Percentiles rank a stretch among this genome's conserved stretches.
phyloP scores from a whole-genome alignment of 2,888 invertebrate species.

The Palloptera scutellata region DNA sequence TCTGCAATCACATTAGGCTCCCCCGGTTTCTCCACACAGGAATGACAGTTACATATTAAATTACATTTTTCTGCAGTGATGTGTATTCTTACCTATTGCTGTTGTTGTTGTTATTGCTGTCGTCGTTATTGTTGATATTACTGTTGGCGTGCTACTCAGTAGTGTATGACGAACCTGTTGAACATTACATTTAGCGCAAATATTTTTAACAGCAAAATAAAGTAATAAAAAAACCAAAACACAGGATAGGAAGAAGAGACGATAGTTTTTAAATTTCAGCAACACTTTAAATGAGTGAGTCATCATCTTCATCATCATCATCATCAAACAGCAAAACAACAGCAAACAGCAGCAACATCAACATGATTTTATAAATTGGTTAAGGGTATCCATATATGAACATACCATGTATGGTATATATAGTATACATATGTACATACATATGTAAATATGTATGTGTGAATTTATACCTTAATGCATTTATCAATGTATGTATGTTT shows the following conservation, averaged over 20 bases:
- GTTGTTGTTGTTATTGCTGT: constrained; percentile 22
- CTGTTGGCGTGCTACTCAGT: constrained; percentile 1
- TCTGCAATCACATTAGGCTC: not conserved
- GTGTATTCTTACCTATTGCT: constrained; percentile 20
- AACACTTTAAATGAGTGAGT: no score
- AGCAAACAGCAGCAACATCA: no score
- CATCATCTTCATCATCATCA: no score
- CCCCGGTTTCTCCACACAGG: not conserved
- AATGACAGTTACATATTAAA: constrained; percentile 18
- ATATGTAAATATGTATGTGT: no score
- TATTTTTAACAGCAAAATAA: not conserved
- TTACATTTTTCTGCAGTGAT: constrained; percentile 31
- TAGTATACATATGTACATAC: no score
- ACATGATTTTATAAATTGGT: no score
- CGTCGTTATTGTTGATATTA: constrained; percentile 16
- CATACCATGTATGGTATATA: no score
- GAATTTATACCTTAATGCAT: no score
- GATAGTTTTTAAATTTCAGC: no score
- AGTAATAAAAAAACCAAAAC: not conserved
- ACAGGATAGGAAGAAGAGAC: not conserved
- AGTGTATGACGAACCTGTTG: constrained; percentile 30
- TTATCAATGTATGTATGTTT: no score
- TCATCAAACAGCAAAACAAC: no score
- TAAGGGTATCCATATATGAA: no score
- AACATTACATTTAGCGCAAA: constrained; percentile 3